Percentiles rank a stretch among this genome's conserved stretches.
phyloP scores from a whole-genome alignment of 2,888 invertebrate species.

The Phaedon cochleariae region DNA sequence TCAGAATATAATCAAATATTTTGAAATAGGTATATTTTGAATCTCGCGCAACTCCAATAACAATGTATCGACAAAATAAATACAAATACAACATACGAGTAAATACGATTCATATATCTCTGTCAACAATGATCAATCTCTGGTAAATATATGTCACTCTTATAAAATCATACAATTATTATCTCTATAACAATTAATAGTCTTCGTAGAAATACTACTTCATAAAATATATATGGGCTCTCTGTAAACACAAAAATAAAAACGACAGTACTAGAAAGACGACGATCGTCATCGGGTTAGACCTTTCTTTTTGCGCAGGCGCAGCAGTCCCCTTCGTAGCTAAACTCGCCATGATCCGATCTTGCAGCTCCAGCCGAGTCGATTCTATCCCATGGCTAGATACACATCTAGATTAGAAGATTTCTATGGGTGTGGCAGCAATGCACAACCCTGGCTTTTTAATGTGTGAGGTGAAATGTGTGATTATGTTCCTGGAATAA shows the following conservation, averaged over 20 bases:
- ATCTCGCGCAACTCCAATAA: neutral
- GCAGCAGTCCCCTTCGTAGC: constrained; percentile 33
- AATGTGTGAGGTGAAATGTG: constrained; percentile 13
- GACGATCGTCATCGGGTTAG: constrained; percentile 43
- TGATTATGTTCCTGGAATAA: constrained; percentile 46
- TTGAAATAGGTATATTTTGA: neutral
- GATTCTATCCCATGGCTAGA: constrained; percentile 40
- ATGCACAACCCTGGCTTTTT: constrained; percentile 47
- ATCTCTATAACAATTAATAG: constrained; percentile 25
- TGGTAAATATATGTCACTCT: constrained; percentile 36
- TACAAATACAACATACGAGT: constrained; percentile 38
- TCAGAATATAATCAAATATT: no score
- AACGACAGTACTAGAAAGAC: constrained; percentile 50
- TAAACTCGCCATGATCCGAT: constrained; percentile 47
- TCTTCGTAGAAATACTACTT: constrained; percentile 47
- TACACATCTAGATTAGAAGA: constrained; percentile 45
- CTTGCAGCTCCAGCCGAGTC: constrained; percentile 44
- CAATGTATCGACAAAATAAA: constrained; percentile 34
- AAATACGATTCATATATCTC: constrained; percentile 35
- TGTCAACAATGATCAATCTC: constrained; percentile 43
- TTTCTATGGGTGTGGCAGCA: constrained; percentile 46
- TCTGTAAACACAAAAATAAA: constrained; percentile 51
- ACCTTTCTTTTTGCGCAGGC: constrained; percentile 28
- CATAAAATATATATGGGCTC: constrained; percentile 52
- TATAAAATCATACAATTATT: constrained; percentile 38